A percentile compares a stretch with the other conserved stretches of the same genome.
Conservation (phyloP, 2,888 invertebrate genomes). For the Arrhopalites spinosus region DNA sequence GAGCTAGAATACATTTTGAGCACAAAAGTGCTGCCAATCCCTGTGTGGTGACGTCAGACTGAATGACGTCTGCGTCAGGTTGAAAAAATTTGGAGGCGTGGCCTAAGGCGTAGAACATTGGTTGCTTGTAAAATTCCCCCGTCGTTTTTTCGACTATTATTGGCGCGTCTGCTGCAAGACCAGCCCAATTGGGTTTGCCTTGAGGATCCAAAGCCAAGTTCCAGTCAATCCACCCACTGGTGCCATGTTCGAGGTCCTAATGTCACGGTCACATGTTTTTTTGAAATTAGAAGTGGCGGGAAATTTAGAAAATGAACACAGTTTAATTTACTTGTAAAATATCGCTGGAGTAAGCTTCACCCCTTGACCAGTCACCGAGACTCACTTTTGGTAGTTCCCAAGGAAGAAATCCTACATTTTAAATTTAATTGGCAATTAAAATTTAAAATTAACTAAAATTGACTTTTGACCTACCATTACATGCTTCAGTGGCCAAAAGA, state of each 20-base stretch:
- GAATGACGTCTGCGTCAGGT: not conserved
- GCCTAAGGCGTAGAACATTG: not conserved
- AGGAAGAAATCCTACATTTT: not conserved
- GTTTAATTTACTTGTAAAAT: not conserved
- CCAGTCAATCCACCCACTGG: conserved; percentile 85
- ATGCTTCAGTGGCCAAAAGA: conserved; percentile 68
- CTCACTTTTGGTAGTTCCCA: too few relatives aligned
- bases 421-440: too few relatives aligned
- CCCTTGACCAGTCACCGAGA: conserved; percentile 57
- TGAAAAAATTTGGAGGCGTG: not conserved
- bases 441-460: too few relatives aligned
- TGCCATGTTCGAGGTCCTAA: conserved; percentile 60
- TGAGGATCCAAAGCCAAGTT: conserved; percentile 74
- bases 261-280: too few relatives aligned
- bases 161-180: not conserved
- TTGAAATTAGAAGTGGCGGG: too few relatives aligned
- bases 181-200: conserved; percentile 81
- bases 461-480: not conserved
- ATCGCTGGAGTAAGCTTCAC: conserved; percentile 67
- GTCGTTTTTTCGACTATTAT: conserved; percentile 59
- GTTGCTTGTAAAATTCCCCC: not conserved
- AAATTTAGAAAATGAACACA: too few relatives aligned
- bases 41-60: too few relatives aligned
- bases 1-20: too few relatives aligned
- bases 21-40: too few relatives aligned